Evolutionary conservation across 53 echinoderm and acorn worm species (phyloP), one percentile per base, ranked within the genome.

Genomic region (Mesocentrotus franciscanus): DNA sequence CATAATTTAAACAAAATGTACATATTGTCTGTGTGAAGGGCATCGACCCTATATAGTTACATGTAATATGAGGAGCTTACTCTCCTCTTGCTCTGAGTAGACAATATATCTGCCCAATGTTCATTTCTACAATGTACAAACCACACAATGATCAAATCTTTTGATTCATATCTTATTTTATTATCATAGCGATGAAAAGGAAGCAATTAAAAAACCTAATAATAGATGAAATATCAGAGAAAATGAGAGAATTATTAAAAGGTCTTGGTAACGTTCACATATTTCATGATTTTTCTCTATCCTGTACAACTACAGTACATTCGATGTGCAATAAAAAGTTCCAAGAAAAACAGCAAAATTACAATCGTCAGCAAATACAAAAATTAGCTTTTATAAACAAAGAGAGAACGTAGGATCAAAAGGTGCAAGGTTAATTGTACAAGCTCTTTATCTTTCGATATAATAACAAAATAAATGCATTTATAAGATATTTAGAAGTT

Each of bases 181-280:
- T 91, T 66, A 64, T 91, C 91, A 91, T 66, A 91, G 91, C 91
- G 8, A 91, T 91, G 66, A 61, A 66, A 57, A 66, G 91, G 91
- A 91, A 91, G 91, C 91, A 68, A 91, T 91, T 64, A 24, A 60
- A 42, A 66, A 68, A 91, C 66, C 33, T 91, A 90, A 58, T 15
- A 57, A n/a, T 58, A 29, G 84, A 87, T 87, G 58, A 87, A 87
- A 87, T n/a, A 58, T n/a, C 87, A 87, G 27, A 58, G 58, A 27
- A 87, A 87, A 57, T 26, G 26, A 75, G 8, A 75, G 22, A 58
- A 11, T n/a, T 9, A 22, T 18, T 57, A 35, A n/a, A 87, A 42
- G 49, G 39, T 84, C 22, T 55, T 84, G 87, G 59, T 17, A 58
- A 10, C 4, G 35, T 87, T n/a, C 0, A 56, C n/a, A 84, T 87